phyloP scores from a whole-genome alignment of 2,888 invertebrate genomes.

The Clostera curtula region DNA sequence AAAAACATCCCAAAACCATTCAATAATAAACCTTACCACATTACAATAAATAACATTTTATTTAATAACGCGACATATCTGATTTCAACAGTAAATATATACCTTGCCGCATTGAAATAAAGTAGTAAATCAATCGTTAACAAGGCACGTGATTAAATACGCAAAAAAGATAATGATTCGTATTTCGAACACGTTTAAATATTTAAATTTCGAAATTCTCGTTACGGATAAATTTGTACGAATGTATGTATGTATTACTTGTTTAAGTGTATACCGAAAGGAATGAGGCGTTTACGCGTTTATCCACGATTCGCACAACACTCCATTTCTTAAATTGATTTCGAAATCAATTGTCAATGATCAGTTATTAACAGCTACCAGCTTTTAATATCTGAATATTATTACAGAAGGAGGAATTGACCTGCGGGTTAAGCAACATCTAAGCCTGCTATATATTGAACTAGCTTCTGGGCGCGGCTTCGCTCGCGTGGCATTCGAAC shows the following conservation, averaged over 20 bases:
- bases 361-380: no score
- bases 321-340: no score
- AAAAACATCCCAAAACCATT: slow-evolving; percentile 1
- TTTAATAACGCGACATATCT: slow-evolving; percentile 5
- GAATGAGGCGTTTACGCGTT: slow-evolving; percentile 24
- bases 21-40: slow-evolving; percentile 7
- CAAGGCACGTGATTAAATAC: slow-evolving; percentile 26
- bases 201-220: slow-evolving; percentile 52
- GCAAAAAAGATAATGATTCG: slow-evolving; percentile 58
- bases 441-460: no score
- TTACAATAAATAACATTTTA: slow-evolving; percentile 1
- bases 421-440: no score
- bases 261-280: slow-evolving; percentile 30
- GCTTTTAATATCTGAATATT: no score
- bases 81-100: no score
- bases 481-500: no score
- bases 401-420: no score
- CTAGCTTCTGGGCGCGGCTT: no score
- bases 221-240: slow-evolving; percentile 42
- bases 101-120: no score
- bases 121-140: slow-evolving; percentile 9
- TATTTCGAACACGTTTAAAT: slow-evolving; percentile 60
- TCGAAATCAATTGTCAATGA: no score
- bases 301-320: background rate
- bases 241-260: slow-evolving; percentile 37